Conservation (phyloP, 2,113 vertebrate genomes). For the pig (Sus scrofa) region DNA sequence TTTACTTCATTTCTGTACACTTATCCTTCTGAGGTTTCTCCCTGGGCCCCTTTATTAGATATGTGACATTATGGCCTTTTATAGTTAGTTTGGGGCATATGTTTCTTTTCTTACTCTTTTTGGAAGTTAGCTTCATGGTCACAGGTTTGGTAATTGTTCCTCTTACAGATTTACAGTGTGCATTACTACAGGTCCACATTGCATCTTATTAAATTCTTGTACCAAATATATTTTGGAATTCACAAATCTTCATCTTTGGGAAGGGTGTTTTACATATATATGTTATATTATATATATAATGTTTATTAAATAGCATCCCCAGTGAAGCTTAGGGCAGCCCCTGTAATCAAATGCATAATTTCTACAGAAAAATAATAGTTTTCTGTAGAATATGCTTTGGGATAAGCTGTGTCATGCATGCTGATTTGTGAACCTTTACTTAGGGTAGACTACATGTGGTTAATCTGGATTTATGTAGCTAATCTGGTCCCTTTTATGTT, state of each 20-base stretch:
- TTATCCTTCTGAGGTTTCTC: constrained; percentile 44
- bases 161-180: constrained; percentile 3
- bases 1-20: constrained; percentile 22
- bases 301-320: constrained; percentile 29
- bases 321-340: background rate
- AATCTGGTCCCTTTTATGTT: constrained; percentile 8
- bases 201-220: background rate
- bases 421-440: background rate
- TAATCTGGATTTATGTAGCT: background rate
- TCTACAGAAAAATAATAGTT: constrained; percentile 18
- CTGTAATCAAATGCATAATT: constrained; percentile 16
- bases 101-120: constrained; percentile 31
- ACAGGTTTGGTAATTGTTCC: constrained; percentile 3
- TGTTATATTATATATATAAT: background rate
- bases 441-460: background rate
- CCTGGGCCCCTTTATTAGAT: background rate
- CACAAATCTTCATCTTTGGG: background rate
- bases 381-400: constrained; percentile 11
- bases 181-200: background rate
- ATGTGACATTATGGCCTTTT: background rate
- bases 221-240: constrained; percentile 23
- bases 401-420: background rate
- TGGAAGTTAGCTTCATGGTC: constrained; percentile 17
- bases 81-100: constrained; percentile 23
- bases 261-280: background rate